Conservation (phyloP, 2,888 invertebrate genomes). For the Diarsia mendica region DNA sequence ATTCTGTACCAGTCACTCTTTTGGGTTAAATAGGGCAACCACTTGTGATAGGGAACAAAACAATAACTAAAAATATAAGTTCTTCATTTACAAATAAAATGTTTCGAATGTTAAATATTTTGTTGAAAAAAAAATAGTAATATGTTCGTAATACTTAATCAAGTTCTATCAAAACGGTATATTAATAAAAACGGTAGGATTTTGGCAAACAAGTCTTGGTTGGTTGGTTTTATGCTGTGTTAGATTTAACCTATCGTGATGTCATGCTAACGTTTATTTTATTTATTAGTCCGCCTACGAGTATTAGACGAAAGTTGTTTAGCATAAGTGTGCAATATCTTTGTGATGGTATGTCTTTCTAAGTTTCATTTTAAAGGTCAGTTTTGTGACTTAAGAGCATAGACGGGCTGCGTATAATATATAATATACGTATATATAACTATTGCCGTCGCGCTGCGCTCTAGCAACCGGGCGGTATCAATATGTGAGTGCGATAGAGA, state of each 20-base stretch:
- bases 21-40: no score
- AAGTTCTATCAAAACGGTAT: conserved; percentile 12
- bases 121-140: no score
- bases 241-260: conserved; percentile 4
- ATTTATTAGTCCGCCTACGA: conserved; percentile 24
- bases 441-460: no score
- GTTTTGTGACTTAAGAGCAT: not conserved
- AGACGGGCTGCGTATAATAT: no score
- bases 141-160: not conserved
- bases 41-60: no score
- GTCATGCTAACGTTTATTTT: conserved; percentile 35
- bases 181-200: conserved; percentile 24
- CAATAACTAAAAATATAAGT: no score
- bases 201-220: conserved; percentile 28
- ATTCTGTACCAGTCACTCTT: no score
- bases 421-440: no score
- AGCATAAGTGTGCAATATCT: not conserved
- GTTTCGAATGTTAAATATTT: no score
- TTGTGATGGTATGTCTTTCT: not conserved
- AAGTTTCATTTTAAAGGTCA: conserved; percentile 17
- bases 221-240: conserved; percentile 29
- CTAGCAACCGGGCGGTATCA: no score
- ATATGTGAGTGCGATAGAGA: no score
- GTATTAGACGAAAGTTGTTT: conserved; percentile 16
- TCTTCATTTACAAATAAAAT: no score